phyloP scores from a whole-genome alignment of 1,140 invertebrate species.

The Diprion similis region DNA sequence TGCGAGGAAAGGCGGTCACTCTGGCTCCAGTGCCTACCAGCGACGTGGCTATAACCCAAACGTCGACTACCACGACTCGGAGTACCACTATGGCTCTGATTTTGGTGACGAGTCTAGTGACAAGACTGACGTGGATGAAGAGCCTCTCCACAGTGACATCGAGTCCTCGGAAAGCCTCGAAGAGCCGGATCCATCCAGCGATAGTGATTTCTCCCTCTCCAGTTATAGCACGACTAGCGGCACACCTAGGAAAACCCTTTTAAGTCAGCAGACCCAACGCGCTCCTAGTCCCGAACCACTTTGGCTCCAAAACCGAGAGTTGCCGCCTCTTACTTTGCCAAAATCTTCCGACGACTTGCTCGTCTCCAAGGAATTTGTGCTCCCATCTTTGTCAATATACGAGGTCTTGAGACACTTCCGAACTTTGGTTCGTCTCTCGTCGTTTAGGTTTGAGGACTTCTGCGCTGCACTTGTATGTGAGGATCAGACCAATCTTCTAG shows the following conservation, averaged over 20 bases:
- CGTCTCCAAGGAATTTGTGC: constrained; percentile 77
- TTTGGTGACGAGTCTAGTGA: constrained; percentile 86
- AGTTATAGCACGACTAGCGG: constrained; percentile 76
- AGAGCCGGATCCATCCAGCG: constrained; percentile 73
- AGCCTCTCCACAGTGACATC: constrained; percentile 69
- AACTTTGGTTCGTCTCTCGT: constrained; percentile 87
- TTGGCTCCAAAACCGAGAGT: constrained; percentile 82
- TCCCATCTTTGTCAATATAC: constrained; percentile 87
- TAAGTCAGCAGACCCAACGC: constrained; percentile 57
- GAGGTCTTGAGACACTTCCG: constrained; percentile 93
- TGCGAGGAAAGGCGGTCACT: constrained; percentile 69
- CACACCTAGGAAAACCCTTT: constrained; percentile 65
- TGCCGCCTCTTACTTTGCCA: constrained; percentile 81
- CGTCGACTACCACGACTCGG: constrained; percentile 81
- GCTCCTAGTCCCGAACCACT: constrained; percentile 86
- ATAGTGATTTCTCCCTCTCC: constrained; percentile 84
- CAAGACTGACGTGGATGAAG: constrained; percentile 78
- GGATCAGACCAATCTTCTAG: constrained; percentile 88
- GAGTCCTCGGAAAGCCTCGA: constrained; percentile 71
- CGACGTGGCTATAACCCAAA: constrained; percentile 76
- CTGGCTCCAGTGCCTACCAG: constrained; percentile 64
- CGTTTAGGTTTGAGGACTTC: constrained; percentile 96
- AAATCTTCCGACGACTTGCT: constrained; percentile 90
- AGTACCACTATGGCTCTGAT: constrained; percentile 90
- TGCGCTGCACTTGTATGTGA: constrained; percentile 90